phyloP scores from a whole-genome alignment of 2,797 vertebrate genomes.

The Eulemur albifrons region DNA sequence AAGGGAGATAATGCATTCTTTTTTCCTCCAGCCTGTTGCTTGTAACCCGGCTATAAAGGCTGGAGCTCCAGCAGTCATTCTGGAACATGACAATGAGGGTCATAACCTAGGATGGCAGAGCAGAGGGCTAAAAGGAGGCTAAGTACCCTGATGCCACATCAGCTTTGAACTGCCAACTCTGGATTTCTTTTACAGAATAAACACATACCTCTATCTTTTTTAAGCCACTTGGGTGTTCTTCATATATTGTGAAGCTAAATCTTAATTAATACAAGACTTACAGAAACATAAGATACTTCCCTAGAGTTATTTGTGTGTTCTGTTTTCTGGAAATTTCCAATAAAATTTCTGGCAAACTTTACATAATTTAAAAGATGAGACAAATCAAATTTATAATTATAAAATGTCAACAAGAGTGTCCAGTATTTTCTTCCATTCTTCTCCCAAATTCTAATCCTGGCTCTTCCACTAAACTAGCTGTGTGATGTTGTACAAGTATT shows the following conservation, averaged over 20 bases:
- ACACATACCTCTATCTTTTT: background rate
- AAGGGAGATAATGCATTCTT: background rate
- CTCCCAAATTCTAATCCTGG: background rate
- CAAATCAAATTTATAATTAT: background rate
- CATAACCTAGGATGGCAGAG: background rate
- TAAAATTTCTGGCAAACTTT: background rate
- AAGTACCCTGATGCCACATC: background rate
- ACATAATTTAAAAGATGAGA: background rate
- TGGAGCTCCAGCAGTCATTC: background rate
- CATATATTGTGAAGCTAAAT: background rate
- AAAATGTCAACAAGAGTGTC: background rate
- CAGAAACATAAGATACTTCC: background rate
- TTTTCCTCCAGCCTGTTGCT: background rate
- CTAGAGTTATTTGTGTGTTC: background rate
- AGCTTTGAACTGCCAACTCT: background rate
- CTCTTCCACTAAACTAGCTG: background rate
- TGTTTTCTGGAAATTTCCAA: background rate
- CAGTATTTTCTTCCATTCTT: background rate
- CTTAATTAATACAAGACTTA: background rate
- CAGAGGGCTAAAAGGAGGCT: background rate
- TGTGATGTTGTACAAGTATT: background rate
- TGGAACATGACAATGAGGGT: background rate
- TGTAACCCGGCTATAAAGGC: background rate
- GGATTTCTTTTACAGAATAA: background rate
- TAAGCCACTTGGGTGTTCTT: background rate